phyloP scores from a whole-genome alignment of 1,140 invertebrate genomes.

The Coptotermes formosanus region DNA sequence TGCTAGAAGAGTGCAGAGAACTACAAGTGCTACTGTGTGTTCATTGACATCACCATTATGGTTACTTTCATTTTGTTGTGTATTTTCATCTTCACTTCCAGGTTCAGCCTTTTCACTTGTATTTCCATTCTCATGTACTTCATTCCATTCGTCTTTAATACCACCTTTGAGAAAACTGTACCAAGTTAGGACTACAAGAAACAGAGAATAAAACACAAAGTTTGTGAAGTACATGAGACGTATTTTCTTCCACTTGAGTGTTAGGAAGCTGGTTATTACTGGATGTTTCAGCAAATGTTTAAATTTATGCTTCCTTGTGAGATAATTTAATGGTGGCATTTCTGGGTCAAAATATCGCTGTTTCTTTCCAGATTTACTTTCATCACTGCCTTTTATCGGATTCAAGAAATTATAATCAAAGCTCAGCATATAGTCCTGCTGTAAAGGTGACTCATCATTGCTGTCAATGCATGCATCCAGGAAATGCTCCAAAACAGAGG shows the following conservation, averaged over 20 bases:
- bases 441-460: constrained; percentile 56
- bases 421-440: constrained; percentile 63
- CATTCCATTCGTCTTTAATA: background rate
- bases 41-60: background rate
- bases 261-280: background rate
- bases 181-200: background rate
- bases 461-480: constrained; percentile 67
- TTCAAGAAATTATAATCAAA: constrained; percentile 71
- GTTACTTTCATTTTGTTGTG: no score
- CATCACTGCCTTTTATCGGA: constrained; percentile 44
- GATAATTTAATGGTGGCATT: background rate
- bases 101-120: no score
- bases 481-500: constrained; percentile 62
- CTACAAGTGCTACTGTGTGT: background rate
- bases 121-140: background rate
- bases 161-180: background rate
- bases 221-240: background rate
- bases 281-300: constrained; percentile 8
- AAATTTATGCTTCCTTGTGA: background rate
- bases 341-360: background rate
- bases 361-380: background rate
- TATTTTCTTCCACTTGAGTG: background rate
- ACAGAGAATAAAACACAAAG: background rate
- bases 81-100: background rate
- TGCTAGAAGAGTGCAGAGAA: constrained; percentile 55